Conservation (phyloP, 2,888 invertebrate species). For the Agriotes lineatus region DNA sequence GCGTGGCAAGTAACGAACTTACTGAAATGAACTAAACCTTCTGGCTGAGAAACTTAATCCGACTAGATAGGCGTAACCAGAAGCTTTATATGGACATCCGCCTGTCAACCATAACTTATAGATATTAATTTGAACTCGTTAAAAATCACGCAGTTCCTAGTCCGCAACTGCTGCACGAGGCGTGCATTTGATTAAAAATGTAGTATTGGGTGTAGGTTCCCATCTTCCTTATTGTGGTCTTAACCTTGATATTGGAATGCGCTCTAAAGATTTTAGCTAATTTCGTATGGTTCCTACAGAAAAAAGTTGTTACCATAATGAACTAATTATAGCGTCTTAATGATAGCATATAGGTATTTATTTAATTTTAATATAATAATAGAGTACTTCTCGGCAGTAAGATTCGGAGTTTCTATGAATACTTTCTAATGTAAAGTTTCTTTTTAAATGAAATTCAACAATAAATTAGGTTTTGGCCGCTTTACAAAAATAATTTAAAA, state of each 20-base stretch:
- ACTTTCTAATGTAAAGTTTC: too few species aligned
- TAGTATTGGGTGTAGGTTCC: background rate
- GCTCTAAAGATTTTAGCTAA: background rate
- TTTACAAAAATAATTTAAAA: too few species aligned
- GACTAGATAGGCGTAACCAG: background rate
- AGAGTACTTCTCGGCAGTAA: too few species aligned
- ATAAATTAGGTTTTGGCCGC: too few species aligned
- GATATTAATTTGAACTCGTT: background rate
- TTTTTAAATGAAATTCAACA: too few species aligned
- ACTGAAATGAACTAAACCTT: background rate
- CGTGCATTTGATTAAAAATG: background rate
- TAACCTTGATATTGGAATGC: background rate
- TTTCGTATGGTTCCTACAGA: too few species aligned
- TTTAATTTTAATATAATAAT: too few species aligned
- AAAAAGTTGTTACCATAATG: too few species aligned
- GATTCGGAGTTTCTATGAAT: too few species aligned
- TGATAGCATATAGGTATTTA: too few species aligned
- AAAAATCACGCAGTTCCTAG: conserved; percentile 1
- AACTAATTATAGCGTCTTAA: too few species aligned
- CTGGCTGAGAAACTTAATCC: background rate
- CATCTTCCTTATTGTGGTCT: background rate
- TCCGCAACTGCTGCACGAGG: background rate
- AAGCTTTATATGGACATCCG: conserved; percentile 10
- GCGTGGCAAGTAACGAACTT: background rate
- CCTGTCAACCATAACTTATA: conserved; percentile 7